phyloP scores from a whole-genome alignment of 2,797 vertebrate species.

The Heterohyrax brucei region DNA sequence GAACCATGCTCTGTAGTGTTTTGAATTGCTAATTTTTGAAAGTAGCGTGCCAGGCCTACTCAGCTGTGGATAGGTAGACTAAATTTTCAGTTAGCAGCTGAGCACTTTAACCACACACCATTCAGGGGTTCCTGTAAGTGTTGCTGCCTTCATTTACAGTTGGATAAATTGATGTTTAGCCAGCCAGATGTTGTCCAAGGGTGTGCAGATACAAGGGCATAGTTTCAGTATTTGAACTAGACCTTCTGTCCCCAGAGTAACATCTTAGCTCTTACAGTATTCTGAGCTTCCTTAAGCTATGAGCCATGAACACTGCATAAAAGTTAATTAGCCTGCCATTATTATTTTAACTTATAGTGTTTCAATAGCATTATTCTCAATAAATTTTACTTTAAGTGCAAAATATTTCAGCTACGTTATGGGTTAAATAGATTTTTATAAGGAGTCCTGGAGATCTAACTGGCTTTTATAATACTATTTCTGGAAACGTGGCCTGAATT shows the following conservation, averaged over 20 bases:
- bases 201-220: background rate
- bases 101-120: background rate
- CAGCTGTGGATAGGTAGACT: background rate
- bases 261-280: background rate
- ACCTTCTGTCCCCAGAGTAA: constrained; percentile 39
- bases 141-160: constrained; percentile 6
- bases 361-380: constrained; percentile 74
- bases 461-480: constrained; percentile 63
- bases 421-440: constrained; percentile 74
- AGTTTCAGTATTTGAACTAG: constrained; percentile 70
- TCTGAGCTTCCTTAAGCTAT: constrained; percentile 52
- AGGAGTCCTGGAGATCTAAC: constrained; percentile 67
- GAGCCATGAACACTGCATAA: constrained; percentile 49
- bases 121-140: background rate
- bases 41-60: background rate
- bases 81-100: background rate
- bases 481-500: constrained; percentile 76
- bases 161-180: constrained; percentile 54
- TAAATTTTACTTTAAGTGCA: constrained; percentile 73
- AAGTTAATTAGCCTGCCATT: constrained; percentile 75
- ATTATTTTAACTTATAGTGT: constrained; percentile 68
- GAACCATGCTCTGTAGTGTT: background rate
- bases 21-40: background rate
- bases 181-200: background rate
- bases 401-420: constrained; percentile 77